phyloP scores from a whole-genome alignment of 2,888 invertebrate genomes.

The Brenthis ino region DNA sequence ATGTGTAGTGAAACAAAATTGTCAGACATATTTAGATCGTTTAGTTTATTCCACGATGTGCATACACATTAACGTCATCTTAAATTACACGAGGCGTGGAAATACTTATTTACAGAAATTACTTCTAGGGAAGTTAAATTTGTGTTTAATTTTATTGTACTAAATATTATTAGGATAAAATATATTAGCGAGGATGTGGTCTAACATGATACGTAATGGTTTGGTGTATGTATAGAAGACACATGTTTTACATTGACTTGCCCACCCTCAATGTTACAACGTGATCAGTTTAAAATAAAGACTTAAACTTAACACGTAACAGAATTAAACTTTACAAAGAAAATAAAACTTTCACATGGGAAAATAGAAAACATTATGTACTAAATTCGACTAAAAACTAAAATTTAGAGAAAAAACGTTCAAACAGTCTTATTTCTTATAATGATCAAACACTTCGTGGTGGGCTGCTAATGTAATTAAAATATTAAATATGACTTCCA shows the following conservation, averaged over 20 bases:
- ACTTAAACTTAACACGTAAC: too few relatives aligned
- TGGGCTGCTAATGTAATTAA: slow-evolving; percentile 14
- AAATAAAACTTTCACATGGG: too few relatives aligned
- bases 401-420: too few relatives aligned
- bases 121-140: slow-evolving; percentile 10
- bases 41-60: slow-evolving; percentile 23
- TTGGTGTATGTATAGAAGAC: too few relatives aligned
- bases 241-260: too few relatives aligned
- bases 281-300: too few relatives aligned
- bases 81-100: slow-evolving; percentile 16
- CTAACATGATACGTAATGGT: too few relatives aligned
- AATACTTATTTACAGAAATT: slow-evolving; percentile 13
- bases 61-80: slow-evolving; percentile 19
- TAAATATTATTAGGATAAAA: neutral
- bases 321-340: too few relatives aligned
- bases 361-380: too few relatives aligned
- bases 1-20: slow-evolving; percentile 9
- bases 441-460: slow-evolving; percentile 3
- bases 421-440: neutral
- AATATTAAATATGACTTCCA: slow-evolving; percentile 22
- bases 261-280: too few relatives aligned
- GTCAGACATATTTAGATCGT: slow-evolving; percentile 13
- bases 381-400: too few relatives aligned
- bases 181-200: neutral
- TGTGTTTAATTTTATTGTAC: slow-evolving; percentile 3